A percentile compares a stretch with the other conserved stretches of the same genome.
Conservation (phyloP, 2,113 vertebrate species). For the Mastomys coucha region DNA sequence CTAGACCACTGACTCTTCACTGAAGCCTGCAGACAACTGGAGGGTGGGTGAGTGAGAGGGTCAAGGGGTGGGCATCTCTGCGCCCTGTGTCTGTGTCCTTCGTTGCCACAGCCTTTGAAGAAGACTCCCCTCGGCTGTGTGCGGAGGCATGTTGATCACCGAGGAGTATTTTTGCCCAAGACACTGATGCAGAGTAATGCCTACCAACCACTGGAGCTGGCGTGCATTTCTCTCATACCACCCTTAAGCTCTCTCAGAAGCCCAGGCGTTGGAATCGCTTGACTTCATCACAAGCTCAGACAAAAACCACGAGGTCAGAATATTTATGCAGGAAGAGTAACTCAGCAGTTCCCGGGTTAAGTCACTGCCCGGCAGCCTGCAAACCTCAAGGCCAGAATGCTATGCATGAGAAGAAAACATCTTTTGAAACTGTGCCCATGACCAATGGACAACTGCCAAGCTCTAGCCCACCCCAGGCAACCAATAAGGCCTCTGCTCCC, state of each 20-base stretch:
- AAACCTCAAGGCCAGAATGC: not conserved
- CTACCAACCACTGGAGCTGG: not conserved
- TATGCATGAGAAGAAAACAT: not conserved
- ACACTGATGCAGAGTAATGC: not conserved
- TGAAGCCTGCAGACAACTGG: not conserved
- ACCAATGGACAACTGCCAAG: not conserved
- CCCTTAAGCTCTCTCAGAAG: not conserved
- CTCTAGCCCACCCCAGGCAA: not conserved
- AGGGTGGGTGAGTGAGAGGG: too few species aligned
- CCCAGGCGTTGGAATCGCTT: not conserved
- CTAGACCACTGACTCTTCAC: not conserved
- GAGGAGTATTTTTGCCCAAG: not conserved
- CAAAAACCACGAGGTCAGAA: not conserved
- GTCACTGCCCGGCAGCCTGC: not conserved
- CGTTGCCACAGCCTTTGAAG: not conserved
- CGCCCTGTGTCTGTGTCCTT: not conserved
- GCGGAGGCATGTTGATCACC: too few species aligned
- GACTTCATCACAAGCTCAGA: not conserved
- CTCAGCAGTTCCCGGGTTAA: not conserved
- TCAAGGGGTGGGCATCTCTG: not conserved
- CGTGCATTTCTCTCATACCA: not conserved
- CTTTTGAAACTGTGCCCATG: slow-evolving; percentile 3
- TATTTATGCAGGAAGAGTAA: not conserved
- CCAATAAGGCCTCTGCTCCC: not conserved
- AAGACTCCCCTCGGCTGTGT: not conserved